Evolutionary conservation across 1,140 invertebrate species (phyloP).

Genomic region (Forficula auricularia): DNA sequence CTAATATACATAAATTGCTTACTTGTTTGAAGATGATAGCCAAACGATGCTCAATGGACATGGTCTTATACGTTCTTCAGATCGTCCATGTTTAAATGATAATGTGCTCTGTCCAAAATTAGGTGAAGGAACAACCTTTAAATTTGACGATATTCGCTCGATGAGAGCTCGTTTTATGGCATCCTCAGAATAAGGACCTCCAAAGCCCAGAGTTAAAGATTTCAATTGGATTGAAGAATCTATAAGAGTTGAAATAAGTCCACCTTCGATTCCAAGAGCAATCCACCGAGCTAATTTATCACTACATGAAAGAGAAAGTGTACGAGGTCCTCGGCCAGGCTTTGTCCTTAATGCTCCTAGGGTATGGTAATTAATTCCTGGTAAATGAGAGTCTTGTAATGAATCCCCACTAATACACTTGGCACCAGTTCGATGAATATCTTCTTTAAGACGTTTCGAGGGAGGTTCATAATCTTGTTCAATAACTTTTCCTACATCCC

Average conservation of each 20-base stretch:
- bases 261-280: conserved; percentile 32
- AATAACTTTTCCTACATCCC: not conserved
- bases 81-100: too few relatives aligned
- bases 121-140: conserved; percentile 2
- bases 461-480: not conserved
- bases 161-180: not conserved
- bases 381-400: conserved; percentile 32
- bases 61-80: too few relatives aligned
- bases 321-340: conserved; percentile 78
- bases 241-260: too few relatives aligned
- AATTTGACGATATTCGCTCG: conserved; percentile 6
- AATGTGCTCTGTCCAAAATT: too few relatives aligned
- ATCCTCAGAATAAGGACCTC: too few relatives aligned
- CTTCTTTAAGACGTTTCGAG: conserved; percentile 17
- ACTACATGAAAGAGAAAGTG: conserved; percentile 77
- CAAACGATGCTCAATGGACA: not conserved
- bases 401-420: conserved; percentile 48
- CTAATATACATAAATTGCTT: too few relatives aligned
- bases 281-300: conserved; percentile 86
- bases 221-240: too few relatives aligned
- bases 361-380: conserved; percentile 47
- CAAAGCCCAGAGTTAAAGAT: too few relatives aligned
- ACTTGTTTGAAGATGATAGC: too few relatives aligned
- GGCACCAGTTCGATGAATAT: conserved; percentile 72
- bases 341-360: conserved; percentile 67